These are phyloP conservation scores for Alviniconcha marisindica DNA, from an alignment of 1,140 invertebrate species.

Conservation along the genomic window DNA sequence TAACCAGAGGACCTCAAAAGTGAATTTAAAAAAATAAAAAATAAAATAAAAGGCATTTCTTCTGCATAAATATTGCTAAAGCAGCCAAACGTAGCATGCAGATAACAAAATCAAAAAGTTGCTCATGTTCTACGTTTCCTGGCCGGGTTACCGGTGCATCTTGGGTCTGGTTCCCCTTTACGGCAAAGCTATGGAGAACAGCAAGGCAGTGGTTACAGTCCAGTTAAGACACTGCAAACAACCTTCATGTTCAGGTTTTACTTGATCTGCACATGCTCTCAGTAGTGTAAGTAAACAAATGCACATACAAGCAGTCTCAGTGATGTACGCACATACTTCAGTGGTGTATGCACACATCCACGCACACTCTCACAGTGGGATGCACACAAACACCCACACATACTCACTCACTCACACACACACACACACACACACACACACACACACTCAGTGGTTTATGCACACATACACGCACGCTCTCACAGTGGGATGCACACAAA, in stretches of 20 bases:
- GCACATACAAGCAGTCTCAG: too few species aligned
- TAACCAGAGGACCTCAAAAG: too few species aligned
- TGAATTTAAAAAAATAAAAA: too few species aligned
- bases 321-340: not conserved
- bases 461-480: not conserved
- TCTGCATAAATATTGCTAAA: too few species aligned
- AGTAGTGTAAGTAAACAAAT: too few species aligned
- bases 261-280: not conserved
- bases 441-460: slow-evolving; percentile 7
- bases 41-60: too few species aligned
- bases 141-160: too few species aligned
- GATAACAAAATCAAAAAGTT: too few species aligned
- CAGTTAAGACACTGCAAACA: not conserved
- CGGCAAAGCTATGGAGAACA: too few species aligned
- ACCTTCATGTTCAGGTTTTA: not conserved
- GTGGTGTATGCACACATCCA: not conserved
- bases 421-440: slow-evolving; percentile 32
- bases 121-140: too few species aligned
- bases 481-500: slow-evolving; percentile 1
- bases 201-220: not conserved
- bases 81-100: too few species aligned
- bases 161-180: too few species aligned
- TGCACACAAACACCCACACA: not conserved
- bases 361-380: not conserved
- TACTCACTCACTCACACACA: slow-evolving; percentile 12